Evolutionary conservation across 2,113 vertebrate species (phyloP).

Genomic region (Vombatus ursinus): DNA sequence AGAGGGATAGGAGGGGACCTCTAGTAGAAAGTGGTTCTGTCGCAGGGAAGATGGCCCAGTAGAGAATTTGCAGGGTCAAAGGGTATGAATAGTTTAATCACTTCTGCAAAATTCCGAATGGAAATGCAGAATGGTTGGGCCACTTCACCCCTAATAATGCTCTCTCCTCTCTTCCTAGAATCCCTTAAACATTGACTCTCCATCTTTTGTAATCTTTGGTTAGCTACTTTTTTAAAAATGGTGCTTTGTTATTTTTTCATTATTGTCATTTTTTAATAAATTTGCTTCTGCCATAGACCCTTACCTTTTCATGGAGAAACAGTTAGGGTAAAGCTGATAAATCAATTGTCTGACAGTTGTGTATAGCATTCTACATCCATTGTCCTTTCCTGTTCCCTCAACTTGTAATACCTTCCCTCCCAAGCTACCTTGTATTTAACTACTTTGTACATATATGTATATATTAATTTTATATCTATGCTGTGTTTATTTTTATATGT

Average conservation of each 20-base stretch:
- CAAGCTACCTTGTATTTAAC: not conserved
- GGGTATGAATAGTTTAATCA: not conserved
- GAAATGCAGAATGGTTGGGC: not conserved
- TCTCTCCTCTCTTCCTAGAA: not conserved
- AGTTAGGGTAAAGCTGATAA: not conserved
- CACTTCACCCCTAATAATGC: not conserved
- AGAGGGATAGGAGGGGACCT: not conserved
- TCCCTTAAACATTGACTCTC: not conserved
- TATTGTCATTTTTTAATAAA: not conserved
- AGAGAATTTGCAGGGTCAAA: not conserved
- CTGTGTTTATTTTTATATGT: not conserved
- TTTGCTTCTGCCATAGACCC: not conserved
- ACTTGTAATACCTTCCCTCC: not conserved
- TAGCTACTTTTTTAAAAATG: not conserved
- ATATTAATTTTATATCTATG: not conserved
- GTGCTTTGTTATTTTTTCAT: not conserved
- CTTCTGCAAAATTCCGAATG: not conserved
- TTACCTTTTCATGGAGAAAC: not conserved
- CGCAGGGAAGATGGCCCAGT: not conserved
- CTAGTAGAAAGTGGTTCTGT: not conserved
- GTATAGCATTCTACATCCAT: not conserved
- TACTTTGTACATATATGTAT: not conserved
- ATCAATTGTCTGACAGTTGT: not conserved
- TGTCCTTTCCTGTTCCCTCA: not conserved
- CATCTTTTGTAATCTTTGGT: not conserved